Evolutionary conservation across 2,888 invertebrate species (phyloP).

Genomic region (Andrena camellia): DNA sequence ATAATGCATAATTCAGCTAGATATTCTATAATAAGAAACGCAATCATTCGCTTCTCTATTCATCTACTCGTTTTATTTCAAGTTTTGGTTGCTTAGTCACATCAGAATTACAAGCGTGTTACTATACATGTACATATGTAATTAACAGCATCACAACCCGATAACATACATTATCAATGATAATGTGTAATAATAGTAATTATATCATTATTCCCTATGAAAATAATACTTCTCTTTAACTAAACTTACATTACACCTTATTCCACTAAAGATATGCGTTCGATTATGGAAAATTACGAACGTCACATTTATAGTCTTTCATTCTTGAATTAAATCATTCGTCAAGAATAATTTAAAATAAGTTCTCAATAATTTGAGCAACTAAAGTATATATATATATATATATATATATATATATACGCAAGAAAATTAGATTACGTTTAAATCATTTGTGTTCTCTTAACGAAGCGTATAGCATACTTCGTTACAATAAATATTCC

Average conservation of each 20-base stretch:
- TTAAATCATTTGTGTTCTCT: conserved; percentile 13
- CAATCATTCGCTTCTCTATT: neutral
- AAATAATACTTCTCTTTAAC: conserved; percentile 6
- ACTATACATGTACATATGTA: conserved; percentile 6
- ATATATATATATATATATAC: conserved; percentile 4
- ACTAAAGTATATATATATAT: neutral
- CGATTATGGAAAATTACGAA: neutral
- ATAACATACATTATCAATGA: neutral
- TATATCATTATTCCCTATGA: neutral
- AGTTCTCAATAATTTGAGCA: conserved; percentile 7
- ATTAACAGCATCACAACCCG: conserved; percentile 2
- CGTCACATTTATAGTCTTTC: neutral
- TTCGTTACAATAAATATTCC: conserved; percentile 24
- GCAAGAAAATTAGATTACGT: neutral
- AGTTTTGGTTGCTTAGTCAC: conserved; percentile 6
- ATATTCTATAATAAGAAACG: neutral
- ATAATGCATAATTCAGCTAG: neutral
- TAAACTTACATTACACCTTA: neutral
- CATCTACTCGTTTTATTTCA: conserved; percentile 5
- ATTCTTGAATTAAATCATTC: neutral
- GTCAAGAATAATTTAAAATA: neutral
- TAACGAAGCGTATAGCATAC: neutral
- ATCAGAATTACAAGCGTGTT: conserved; percentile 4
- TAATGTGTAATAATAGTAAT: too few species aligned
- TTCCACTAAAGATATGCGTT: neutral